Evolutionary conservation across 1,140 invertebrate genomes (phyloP).

Genomic region (Lasioglossum albipes): DNA sequence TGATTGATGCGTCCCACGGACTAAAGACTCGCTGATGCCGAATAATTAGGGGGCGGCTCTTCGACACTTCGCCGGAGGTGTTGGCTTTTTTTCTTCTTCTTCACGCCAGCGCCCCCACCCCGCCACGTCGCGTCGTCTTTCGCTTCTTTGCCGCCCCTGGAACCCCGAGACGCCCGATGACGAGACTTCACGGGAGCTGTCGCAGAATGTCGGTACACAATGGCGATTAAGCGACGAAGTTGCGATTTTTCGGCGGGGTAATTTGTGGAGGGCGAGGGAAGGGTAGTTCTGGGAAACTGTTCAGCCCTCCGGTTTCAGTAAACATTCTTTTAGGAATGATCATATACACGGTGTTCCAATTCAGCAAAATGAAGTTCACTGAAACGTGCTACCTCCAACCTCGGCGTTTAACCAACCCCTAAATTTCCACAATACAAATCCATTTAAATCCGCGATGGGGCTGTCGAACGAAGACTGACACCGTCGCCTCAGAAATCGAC

Average conservation of each 20-base stretch:
- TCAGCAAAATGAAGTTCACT: no score
- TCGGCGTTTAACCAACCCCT: no score
- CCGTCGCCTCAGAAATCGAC: not conserved
- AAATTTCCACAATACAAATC: no score
- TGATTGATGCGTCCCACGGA: slow-evolving; percentile 66
- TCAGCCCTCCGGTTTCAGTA: no score
- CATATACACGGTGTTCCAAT: no score
- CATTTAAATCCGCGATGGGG: not conserved
- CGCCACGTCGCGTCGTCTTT: not conserved
- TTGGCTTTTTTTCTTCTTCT: slow-evolving; percentile 58
- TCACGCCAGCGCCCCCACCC: slow-evolving; percentile 8
- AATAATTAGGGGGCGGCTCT: slow-evolving; percentile 66
- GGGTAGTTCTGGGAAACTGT: no score
- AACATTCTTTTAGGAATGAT: no score
- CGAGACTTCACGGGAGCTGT: slow-evolving; percentile 10
- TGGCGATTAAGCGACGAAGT: slow-evolving; percentile 38
- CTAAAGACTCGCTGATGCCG: slow-evolving; percentile 68
- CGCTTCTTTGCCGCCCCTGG: not conserved
- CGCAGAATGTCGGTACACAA: slow-evolving; percentile 36
- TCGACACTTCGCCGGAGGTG: slow-evolving; percentile 69
- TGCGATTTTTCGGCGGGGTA: slow-evolving; percentile 34
- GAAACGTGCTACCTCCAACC: no score
- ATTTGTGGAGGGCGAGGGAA: no score
- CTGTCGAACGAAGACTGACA: not conserved
- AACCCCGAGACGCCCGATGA: not conserved